These are phyloP conservation scores for Labrus mixtus DNA, from an alignment of 2,113 vertebrate genomes.

Conservation along the genomic window DNA sequence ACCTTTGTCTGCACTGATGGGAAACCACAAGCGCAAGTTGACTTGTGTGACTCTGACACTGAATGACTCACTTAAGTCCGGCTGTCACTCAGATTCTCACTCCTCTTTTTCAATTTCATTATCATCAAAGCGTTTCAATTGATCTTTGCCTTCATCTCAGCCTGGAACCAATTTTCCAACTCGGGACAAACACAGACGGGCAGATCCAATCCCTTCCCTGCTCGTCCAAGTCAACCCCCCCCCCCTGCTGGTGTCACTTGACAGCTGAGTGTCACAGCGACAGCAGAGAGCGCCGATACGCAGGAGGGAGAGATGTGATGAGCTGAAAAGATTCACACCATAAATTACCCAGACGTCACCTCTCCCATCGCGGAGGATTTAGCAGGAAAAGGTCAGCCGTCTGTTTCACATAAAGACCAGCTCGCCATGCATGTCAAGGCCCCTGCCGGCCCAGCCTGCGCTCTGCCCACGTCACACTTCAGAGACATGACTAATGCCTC, in stretches of 20 bases:
- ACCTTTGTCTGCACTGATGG: constrained; percentile 3
- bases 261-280: constrained; percentile 50
- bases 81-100: constrained; percentile 23
- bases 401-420: constrained; percentile 63
- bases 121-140: constrained; percentile 23
- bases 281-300: constrained; percentile 8
- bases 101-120: constrained; percentile 46
- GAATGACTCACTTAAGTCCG: constrained; percentile 16
- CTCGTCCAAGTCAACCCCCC: constrained; percentile 20
- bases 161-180: constrained; percentile 32
- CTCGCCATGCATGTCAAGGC: constrained; percentile 69
- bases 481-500: constrained; percentile 69
- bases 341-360: constrained; percentile 75
- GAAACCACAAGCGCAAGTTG: constrained; percentile 24
- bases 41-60: constrained; percentile 15
- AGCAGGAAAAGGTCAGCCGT: constrained; percentile 76
- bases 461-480: constrained; percentile 58
- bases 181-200: constrained; percentile 22
- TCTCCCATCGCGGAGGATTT: constrained; percentile 46
- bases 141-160: constrained; percentile 31
- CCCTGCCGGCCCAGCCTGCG: constrained; percentile 29
- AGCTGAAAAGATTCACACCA: constrained; percentile 46
- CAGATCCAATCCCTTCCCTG: constrained; percentile 24
- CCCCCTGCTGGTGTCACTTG: constrained; percentile 20
- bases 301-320: constrained; percentile 29